Evolutionary conservation across 2,888 invertebrate genomes (phyloP).

Genomic region (Allygus modestus): DNA sequence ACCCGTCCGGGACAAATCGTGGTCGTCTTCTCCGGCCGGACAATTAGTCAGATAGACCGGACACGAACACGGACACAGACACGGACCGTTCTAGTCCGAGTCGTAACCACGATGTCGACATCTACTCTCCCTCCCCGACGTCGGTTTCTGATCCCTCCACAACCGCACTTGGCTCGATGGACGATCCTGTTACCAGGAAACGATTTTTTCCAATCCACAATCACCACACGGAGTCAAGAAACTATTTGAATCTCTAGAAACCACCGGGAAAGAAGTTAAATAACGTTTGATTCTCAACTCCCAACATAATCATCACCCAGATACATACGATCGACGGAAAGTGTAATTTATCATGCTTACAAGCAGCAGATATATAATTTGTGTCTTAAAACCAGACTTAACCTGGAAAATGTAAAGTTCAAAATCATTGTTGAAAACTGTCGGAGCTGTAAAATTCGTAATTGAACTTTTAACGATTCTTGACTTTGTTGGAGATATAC

Average conservation of each 20-base stretch:
- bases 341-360: too few relatives aligned
- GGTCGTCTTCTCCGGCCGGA: background rate
- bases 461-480: too few relatives aligned
- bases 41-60: slow-evolving; percentile 31
- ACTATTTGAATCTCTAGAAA: background rate
- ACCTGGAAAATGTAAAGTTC: too few relatives aligned
- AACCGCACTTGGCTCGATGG: slow-evolving; percentile 13
- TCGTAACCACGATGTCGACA: slow-evolving; percentile 45
- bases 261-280: too few relatives aligned
- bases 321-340: too few relatives aligned
- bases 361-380: too few relatives aligned
- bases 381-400: too few relatives aligned
- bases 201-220: background rate
- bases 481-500: too few relatives aligned
- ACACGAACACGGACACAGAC: background rate
- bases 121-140: background rate
- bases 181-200: slow-evolving; percentile 37
- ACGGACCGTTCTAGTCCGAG: slow-evolving; percentile 1
- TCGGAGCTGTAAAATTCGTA: too few relatives aligned
- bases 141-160: slow-evolving; percentile 15
- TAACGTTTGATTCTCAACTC: too few relatives aligned
- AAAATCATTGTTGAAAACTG: too few relatives aligned
- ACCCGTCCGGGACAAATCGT: slow-evolving; percentile 18
- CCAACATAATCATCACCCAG: too few relatives aligned
- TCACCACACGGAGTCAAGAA: background rate